Evolutionary conservation across 2,888 invertebrate species (phyloP).

Genomic region (Clunio marinus): DNA sequence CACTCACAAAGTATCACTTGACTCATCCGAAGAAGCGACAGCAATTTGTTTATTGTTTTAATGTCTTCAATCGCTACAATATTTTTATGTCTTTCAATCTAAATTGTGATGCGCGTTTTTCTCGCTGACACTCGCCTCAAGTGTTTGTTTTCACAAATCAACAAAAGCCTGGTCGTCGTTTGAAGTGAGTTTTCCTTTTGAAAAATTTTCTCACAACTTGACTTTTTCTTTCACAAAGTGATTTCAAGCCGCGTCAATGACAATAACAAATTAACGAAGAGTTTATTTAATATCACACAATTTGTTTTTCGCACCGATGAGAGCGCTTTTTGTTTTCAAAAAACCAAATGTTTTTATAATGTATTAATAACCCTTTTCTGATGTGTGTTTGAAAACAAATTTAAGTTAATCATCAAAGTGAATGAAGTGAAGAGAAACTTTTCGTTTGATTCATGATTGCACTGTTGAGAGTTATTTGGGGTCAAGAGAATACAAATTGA

Average conservation of each 20-base stretch:
- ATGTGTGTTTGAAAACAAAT: background rate
- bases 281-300: constrained; percentile 34
- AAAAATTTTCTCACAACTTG: constrained; percentile 27
- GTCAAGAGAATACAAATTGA: background rate
- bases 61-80: background rate
- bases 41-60: background rate
- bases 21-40: too few relatives aligned
- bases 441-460: background rate
- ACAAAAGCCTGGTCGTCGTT: background rate
- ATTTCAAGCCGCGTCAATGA: constrained; percentile 21
- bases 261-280: constrained; percentile 38
- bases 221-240: too few relatives aligned
- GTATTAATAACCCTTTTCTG: constrained; percentile 33
- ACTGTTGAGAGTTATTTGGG: constrained; percentile 5
- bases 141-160: background rate
- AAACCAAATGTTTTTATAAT: constrained; percentile 14
- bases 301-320: constrained; percentile 33
- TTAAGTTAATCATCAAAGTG: constrained; percentile 9
- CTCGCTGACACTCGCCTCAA: background rate
- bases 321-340: constrained; percentile 9
- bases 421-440: background rate
- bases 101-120: background rate
- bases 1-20: background rate
- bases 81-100: constrained; percentile 5
- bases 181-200: background rate